A percentile compares a stretch with the other conserved stretches of the same genome.
phyloP scores from a whole-genome alignment of 1,140 invertebrate species.

The Sweltsa coloradensis region DNA sequence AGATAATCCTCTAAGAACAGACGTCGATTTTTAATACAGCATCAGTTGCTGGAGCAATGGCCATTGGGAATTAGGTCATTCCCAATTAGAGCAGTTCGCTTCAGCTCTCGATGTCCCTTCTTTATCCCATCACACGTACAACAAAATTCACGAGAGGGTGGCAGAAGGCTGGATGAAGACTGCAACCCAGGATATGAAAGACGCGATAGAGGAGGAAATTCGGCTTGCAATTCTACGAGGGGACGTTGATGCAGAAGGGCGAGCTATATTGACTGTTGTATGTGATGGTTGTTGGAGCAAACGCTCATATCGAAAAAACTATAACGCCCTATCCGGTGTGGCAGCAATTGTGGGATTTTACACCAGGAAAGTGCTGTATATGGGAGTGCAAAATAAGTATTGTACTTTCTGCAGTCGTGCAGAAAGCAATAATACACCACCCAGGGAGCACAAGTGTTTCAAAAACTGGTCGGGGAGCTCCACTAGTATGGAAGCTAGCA shows the following conservation, averaged over 20 bases:
- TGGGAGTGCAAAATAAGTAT: slow-evolving; percentile 24
- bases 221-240: slow-evolving; percentile 5
- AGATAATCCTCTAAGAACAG: too few species aligned
- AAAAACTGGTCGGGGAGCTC: slow-evolving; percentile 20
- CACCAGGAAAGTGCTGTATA: slow-evolving; percentile 18
- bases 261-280: slow-evolving; percentile 23
- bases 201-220: slow-evolving; percentile 3
- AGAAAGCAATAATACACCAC: slow-evolving; percentile 12
- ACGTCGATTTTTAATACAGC: slow-evolving; percentile 4
- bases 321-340: slow-evolving; percentile 23
- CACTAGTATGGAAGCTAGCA: slow-evolving; percentile 22
- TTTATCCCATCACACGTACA: background rate
- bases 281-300: slow-evolving; percentile 23
- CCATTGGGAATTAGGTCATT: background rate
- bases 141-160: background rate
- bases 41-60: slow-evolving; percentile 1
- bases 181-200: background rate
- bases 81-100: background rate
- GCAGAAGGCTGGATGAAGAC: background rate
- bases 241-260: slow-evolving; percentile 24
- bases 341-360: slow-evolving; percentile 20
- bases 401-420: slow-evolving; percentile 19
- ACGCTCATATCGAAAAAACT: slow-evolving; percentile 22
- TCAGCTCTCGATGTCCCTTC: background rate
- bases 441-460: slow-evolving; percentile 8